Percentiles rank a stretch among this genome's conserved stretches.
Evolutionary conservation across 2,113 vertebrate genomes (phyloP).

Genomic region (Plotosus lineatus): DNA sequence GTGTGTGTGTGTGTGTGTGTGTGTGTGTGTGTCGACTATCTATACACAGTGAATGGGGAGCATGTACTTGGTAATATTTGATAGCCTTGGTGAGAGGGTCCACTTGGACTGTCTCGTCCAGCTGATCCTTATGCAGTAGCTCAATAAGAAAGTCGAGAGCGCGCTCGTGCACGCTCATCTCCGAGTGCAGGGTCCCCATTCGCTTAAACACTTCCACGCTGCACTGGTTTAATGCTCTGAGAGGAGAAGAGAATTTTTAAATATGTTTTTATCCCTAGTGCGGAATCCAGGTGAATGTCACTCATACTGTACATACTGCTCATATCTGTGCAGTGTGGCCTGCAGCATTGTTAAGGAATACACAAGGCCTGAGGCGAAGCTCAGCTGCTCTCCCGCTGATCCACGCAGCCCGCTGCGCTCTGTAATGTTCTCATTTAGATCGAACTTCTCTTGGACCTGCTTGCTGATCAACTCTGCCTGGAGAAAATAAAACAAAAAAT

Average conservation of each 20-base stretch:
- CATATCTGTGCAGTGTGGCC: slow-evolving; percentile 90
- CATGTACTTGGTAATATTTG: slow-evolving; percentile 94
- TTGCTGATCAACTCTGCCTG: slow-evolving; percentile 94
- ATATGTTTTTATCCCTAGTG: not conserved
- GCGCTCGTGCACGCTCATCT: slow-evolving; percentile 95
- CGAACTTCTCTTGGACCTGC: slow-evolving; percentile 95
- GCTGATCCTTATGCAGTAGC: slow-evolving; percentile 94
- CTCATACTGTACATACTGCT: slow-evolving; percentile 77
- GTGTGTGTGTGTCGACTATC: not conserved
- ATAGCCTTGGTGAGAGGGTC: slow-evolving; percentile 95
- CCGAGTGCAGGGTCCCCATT: slow-evolving; percentile 86
- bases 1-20: not conserved
- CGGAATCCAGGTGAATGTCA: not conserved
- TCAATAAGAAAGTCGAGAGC: slow-evolving; percentile 93
- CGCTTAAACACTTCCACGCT: slow-evolving; percentile 90
- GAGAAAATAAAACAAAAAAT: too few relatives aligned
- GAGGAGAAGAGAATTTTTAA: not conserved
- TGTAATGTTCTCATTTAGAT: slow-evolving; percentile 80
- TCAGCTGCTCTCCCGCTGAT: slow-evolving; percentile 86
- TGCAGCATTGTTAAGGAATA: slow-evolving; percentile 94
- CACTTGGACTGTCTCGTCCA: slow-evolving; percentile 95
- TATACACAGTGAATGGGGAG: not conserved
- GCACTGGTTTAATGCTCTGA: slow-evolving; percentile 86
- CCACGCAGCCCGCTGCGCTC: slow-evolving; percentile 80
- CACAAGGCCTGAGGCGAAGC: slow-evolving; percentile 89